phyloP scores from a whole-genome alignment of 2,797 vertebrate genomes.

The Catharus ustulatus region DNA sequence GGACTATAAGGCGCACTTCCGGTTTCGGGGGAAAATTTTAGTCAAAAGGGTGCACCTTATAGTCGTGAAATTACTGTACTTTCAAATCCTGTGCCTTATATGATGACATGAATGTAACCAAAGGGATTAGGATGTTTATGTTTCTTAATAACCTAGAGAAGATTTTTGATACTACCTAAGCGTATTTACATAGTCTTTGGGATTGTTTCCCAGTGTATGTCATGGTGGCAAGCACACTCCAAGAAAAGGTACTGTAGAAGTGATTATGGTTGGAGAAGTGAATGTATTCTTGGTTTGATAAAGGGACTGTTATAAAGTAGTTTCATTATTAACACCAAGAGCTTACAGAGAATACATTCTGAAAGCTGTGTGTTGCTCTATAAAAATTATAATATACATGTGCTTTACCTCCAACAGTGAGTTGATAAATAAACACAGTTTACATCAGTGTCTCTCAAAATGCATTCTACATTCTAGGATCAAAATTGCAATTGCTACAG shows the following conservation, averaged over 20 bases:
- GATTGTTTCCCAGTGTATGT: neutral
- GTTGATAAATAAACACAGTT: neutral
- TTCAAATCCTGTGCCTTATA: neutral
- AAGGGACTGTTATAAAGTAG: neutral
- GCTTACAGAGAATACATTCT: neutral
- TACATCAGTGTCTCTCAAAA: neutral
- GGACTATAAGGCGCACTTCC: too few species aligned
- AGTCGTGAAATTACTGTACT: neutral
- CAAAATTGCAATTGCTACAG: neutral
- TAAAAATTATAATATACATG: neutral
- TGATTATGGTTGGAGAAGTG: neutral
- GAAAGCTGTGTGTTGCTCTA: neutral
- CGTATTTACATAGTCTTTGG: neutral
- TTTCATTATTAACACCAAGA: neutral
- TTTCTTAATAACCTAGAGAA: neutral
- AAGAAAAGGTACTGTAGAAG: neutral
- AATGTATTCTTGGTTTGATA: neutral
- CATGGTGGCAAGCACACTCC: neutral
- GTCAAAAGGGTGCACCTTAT: too few species aligned
- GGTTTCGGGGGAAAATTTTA: too few species aligned
- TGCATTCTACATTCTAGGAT: neutral
- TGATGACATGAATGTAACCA: neutral
- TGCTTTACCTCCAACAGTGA: neutral
- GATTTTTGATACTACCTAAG: neutral
- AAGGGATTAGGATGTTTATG: neutral